Conservation (phyloP, 2,113 vertebrate genomes). For the Noturus placidus region DNA sequence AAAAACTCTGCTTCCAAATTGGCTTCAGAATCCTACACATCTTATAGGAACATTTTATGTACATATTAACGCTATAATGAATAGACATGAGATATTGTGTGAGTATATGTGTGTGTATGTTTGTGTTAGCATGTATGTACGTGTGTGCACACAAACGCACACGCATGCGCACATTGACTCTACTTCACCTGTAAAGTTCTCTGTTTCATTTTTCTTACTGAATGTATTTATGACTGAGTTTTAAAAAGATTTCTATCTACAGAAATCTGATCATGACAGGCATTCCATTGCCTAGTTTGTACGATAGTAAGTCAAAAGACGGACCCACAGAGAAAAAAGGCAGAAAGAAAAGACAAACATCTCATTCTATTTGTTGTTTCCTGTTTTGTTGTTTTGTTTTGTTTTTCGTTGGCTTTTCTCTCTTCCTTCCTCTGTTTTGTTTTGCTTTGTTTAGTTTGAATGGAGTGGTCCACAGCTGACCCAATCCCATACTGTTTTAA, state of each 20-base stretch:
- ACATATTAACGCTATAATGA: slow-evolving; percentile 85
- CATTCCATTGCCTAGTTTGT: slow-evolving; percentile 83
- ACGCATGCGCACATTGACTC: slow-evolving; percentile 56
- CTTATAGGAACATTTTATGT: slow-evolving; percentile 89
- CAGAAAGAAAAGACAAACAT: slow-evolving; percentile 67
- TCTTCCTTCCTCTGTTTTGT: slow-evolving; percentile 4
- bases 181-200: slow-evolving; percentile 69
- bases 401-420: slow-evolving; percentile 23
- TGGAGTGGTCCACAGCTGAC: background rate
- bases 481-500: slow-evolving; percentile 9
- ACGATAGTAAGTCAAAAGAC: slow-evolving; percentile 69
- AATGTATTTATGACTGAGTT: slow-evolving; percentile 89
- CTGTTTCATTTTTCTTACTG: slow-evolving; percentile 79
- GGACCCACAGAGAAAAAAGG: slow-evolving; percentile 61
- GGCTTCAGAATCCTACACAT: slow-evolving; percentile 53
- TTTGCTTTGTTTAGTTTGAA: slow-evolving; percentile 2
- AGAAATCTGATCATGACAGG: slow-evolving; percentile 80
- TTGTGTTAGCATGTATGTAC: slow-evolving; percentile 80
- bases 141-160: slow-evolving; percentile 78
- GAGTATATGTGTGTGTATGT: slow-evolving; percentile 63
- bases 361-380: slow-evolving; percentile 73
- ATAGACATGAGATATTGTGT: slow-evolving; percentile 76
- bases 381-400: slow-evolving; percentile 62
- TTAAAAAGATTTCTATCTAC: slow-evolving; percentile 79
- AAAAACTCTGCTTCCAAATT: slow-evolving; percentile 41